These are phyloP conservation scores for Gymnodraco acuticeps DNA, from an alignment of 2,797 vertebrate genomes.

Conservation along the genomic window DNA sequence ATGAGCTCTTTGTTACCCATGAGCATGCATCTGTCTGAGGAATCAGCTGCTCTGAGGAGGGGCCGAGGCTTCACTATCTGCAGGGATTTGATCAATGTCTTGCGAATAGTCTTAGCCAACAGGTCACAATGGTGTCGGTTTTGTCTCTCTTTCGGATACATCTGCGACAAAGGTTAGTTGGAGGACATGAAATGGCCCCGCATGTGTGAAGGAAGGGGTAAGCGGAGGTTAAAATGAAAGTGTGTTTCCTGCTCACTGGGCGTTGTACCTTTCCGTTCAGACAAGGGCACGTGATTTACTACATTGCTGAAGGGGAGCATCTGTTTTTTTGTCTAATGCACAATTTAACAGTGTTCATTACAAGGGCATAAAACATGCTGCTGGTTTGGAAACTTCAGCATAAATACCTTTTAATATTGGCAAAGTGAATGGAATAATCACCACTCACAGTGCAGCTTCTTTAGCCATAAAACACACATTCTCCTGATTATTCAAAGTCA, in stretches of 20 bases:
- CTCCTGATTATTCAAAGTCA: conserved; percentile 46
- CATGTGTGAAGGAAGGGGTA: conserved; percentile 62
- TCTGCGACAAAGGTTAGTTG: conserved; percentile 73
- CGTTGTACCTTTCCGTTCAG: conserved; percentile 65
- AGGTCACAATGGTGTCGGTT: conserved; percentile 53
- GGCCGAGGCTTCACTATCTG: conserved; percentile 34
- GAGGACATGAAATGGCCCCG: conserved; percentile 62
- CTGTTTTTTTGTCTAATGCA: conserved; percentile 76
- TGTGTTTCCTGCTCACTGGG: conserved; percentile 61
- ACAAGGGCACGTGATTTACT: conserved; percentile 82
- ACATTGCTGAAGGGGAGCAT: conserved; percentile 74
- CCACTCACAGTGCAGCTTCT: conserved; percentile 34
- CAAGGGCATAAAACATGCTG: conserved; percentile 77
- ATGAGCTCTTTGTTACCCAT: conserved; percentile 59
- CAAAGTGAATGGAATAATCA: conserved; percentile 71
- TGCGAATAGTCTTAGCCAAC: conserved; percentile 56
- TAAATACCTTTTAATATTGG: conserved; percentile 76
- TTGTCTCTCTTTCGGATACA: conserved; percentile 38
- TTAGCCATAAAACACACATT: conserved; percentile 57
- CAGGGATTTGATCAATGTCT: conserved; percentile 67
- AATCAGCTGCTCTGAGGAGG: conserved; percentile 58
- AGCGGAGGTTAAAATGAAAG: conserved; percentile 68
- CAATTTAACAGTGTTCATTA: conserved; percentile 81
- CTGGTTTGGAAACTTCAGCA: conserved; percentile 74
- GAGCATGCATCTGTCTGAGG: conserved; percentile 57